Evolutionary conservation across 2,797 vertebrate genomes (phyloP).

Genomic region (Spinus pinus): DNA sequence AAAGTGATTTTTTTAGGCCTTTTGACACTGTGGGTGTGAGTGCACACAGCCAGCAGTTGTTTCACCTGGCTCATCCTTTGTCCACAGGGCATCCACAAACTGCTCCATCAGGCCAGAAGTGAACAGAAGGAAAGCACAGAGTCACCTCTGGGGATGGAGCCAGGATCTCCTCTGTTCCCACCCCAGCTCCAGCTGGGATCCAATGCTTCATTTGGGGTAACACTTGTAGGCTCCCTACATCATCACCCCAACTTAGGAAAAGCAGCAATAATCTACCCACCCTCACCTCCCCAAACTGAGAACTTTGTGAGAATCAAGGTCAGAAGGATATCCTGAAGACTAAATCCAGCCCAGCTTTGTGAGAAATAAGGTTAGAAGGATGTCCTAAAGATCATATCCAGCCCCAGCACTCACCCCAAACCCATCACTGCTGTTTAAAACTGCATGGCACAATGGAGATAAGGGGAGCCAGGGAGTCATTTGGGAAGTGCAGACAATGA

Average conservation of each 20-base stretch:
- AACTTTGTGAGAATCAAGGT: neutral
- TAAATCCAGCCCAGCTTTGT: neutral
- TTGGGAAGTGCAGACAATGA: constrained; percentile 9
- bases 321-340: neutral
- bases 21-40: neutral
- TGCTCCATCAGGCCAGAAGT: neutral
- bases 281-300: accelerated
- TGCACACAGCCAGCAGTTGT: neutral
- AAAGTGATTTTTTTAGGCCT: neutral
- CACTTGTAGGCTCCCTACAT: neutral
- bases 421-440: neutral
- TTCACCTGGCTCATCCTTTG: neutral
- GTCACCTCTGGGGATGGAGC: neutral
- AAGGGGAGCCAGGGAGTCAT: neutral
- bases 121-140: neutral
- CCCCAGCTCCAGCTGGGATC: neutral
- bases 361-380: neutral
- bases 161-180: neutral
- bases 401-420: neutral
- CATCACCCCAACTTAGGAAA: neutral
- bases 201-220: neutral
- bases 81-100: neutral
- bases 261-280: neutral
- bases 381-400: neutral
- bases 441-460: neutral